A percentile compares a stretch with the other conserved stretches of the same genome.
Evolutionary conservation across 2,888 invertebrate species (phyloP).

Genomic region (Euzophera pinguis): DNA sequence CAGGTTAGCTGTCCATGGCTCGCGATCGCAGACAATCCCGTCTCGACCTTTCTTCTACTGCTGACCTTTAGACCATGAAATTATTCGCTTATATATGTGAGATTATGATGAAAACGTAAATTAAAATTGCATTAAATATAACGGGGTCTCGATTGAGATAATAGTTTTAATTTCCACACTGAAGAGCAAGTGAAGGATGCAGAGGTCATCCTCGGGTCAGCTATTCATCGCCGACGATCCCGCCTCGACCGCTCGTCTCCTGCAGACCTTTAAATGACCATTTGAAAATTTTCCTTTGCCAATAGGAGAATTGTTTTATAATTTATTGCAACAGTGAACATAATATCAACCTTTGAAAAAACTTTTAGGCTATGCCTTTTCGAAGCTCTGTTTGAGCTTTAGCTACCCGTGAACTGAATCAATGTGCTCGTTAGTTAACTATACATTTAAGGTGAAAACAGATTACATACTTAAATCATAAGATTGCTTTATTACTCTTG

Average conservation of each 20-base stretch:
- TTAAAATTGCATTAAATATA: too few species aligned
- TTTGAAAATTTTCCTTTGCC: neutral
- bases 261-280: conserved; percentile 34
- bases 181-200: conserved; percentile 67
- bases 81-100: too few species aligned
- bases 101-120: too few species aligned
- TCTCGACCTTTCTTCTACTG: conserved; percentile 62
- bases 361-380: neutral
- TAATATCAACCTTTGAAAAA: neutral
- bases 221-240: conserved; percentile 61
- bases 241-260: conserved; percentile 65
- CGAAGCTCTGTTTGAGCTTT: neutral
- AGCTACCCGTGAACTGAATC: neutral
- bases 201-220: conserved; percentile 68
- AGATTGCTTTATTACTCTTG: too few species aligned
- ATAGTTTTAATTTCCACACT: conserved; percentile 67
- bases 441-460: too few species aligned
- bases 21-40: conserved; percentile 65
- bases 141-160: conserved; percentile 62
- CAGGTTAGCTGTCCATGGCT: conserved; percentile 58
- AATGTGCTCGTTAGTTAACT: too few species aligned
- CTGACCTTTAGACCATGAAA: conserved; percentile 48
- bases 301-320: conserved; percentile 13
- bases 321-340: neutral
- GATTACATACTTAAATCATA: too few species aligned